A percentile compares a stretch with the other conserved stretches of the same genome.
Evolutionary conservation across 2,113 vertebrate genomes (phyloP).

Genomic region (Gymnarchus niloticus): DNA sequence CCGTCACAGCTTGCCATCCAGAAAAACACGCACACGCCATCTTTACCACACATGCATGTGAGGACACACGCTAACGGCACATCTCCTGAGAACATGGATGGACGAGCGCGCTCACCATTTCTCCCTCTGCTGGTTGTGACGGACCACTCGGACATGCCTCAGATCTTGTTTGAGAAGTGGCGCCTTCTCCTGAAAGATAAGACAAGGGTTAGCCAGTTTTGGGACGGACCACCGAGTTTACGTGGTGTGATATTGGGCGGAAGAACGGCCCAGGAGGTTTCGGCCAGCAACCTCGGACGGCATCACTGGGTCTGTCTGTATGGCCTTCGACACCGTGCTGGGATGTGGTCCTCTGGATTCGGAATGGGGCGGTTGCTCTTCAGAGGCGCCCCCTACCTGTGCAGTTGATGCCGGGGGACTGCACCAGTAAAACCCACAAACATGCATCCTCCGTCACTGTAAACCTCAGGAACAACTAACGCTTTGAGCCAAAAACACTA

Average conservation of each 20-base stretch:
- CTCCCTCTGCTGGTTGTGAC: conserved; percentile 59
- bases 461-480: neutral
- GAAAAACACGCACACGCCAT: neutral
- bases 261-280: neutral
- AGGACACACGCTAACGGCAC: neutral
- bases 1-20: neutral
- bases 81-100: neutral
- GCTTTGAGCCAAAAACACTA: neutral
- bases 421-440: neutral
- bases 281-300: conserved; percentile 41
- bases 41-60: neutral
- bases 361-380: neutral
- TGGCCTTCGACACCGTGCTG: conserved; percentile 39
- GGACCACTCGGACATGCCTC: conserved; percentile 34
- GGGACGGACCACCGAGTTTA: neutral
- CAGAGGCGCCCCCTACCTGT: neutral
- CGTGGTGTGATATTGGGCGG: neutral
- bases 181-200: conserved; percentile 32
- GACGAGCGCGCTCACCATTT: conserved; percentile 47
- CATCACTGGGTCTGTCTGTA: conserved; percentile 41
- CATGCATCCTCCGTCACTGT: neutral
- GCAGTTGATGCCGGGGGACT: neutral
- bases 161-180: conserved; percentile 38
- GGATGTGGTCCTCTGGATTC: neutral
- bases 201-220: neutral